Conservation (phyloP, 1,140 invertebrate genomes). For the Carposina sasakii region DNA sequence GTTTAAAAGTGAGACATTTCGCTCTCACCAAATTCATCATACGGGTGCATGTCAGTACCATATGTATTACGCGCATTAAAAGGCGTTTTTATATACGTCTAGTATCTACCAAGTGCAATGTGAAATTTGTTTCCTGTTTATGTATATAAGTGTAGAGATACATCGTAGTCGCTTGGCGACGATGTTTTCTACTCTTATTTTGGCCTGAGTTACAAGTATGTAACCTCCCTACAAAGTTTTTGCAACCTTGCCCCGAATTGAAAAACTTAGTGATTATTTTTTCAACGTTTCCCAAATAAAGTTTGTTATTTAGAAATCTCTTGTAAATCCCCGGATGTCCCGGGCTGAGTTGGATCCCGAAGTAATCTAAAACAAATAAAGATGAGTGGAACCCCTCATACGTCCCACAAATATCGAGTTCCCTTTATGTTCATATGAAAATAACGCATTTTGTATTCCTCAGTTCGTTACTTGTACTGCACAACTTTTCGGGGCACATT, state of each 20-base stretch:
- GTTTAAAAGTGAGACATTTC: no score
- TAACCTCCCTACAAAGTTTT: no score
- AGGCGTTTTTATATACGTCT: no score
- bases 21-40: no score
- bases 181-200: no score
- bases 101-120: no score
- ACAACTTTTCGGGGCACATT: slow-evolving; percentile 21
- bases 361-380: slow-evolving; percentile 70
- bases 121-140: no score
- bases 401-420: slow-evolving; percentile 54
- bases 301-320: slow-evolving; percentile 44
- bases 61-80: no score
- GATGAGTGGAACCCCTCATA: slow-evolving; percentile 54
- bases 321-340: slow-evolving; percentile 47
- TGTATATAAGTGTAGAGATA: no score
- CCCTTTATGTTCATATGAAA: slow-evolving; percentile 54
- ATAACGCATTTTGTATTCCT: slow-evolving; percentile 42
- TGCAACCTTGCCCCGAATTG: slow-evolving; percentile 45
- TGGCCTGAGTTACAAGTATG: no score
- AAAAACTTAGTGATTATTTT: slow-evolving; percentile 53
- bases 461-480: slow-evolving; percentile 37
- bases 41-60: no score
- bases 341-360: slow-evolving; percentile 26
- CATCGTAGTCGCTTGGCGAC: no score
- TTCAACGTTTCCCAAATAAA: slow-evolving; percentile 34